Conservation (phyloP, 2,797 vertebrate genomes). For the Danio kyathit region DNA sequence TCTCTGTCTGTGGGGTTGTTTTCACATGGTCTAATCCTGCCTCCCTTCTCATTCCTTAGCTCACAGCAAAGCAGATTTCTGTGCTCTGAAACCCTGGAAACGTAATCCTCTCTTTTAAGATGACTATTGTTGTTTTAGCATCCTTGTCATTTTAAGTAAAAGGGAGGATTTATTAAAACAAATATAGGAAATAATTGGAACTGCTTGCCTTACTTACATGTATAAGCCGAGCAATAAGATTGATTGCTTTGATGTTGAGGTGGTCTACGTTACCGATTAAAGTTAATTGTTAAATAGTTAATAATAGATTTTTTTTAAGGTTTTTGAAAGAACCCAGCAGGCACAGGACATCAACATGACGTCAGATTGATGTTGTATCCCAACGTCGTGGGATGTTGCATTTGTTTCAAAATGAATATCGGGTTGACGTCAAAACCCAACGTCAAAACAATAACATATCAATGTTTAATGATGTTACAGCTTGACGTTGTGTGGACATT, state of each 20-base stretch:
- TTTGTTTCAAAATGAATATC: too few species aligned
- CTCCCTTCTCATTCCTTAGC: slow-evolving; percentile 33
- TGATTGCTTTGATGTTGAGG: slow-evolving; percentile 19
- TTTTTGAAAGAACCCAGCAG: too few species aligned
- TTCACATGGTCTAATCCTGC: slow-evolving; percentile 43
- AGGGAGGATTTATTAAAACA: slow-evolving; percentile 44
- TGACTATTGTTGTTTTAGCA: slow-evolving; percentile 27
- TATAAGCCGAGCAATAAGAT: slow-evolving; percentile 10
- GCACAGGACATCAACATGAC: too few species aligned
- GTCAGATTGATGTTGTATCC: too few species aligned
- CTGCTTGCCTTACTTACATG: neutral
- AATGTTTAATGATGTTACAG: too few species aligned
- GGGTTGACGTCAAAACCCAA: too few species aligned
- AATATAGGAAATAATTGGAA: slow-evolving; percentile 39
- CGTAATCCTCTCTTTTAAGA: slow-evolving; percentile 52
- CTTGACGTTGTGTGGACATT: too few species aligned
- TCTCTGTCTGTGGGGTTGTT: neutral
- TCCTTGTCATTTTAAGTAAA: slow-evolving; percentile 28
- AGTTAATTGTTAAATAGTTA: too few species aligned
- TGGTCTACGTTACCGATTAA: neutral
- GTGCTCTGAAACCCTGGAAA: slow-evolving; percentile 41
- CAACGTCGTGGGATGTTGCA: too few species aligned
- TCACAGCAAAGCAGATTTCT: slow-evolving; percentile 34
- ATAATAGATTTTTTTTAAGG: too few species aligned
- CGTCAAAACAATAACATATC: too few species aligned